These are phyloP conservation scores for Hydrotaea diabolus DNA, from an alignment of 2,888 invertebrate genomes.

Conservation along the genomic window DNA sequence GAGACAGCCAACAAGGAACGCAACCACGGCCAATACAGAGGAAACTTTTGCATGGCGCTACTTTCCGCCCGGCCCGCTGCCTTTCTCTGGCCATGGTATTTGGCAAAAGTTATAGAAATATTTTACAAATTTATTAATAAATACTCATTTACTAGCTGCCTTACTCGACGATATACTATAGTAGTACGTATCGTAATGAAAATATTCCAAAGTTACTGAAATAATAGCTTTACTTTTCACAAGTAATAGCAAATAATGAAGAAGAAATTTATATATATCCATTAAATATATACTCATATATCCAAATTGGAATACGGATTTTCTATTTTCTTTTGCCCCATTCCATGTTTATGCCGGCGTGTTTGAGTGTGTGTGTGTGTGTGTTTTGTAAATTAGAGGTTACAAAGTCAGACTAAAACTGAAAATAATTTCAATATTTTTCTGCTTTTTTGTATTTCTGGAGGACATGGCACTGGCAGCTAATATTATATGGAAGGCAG, in stretches of 20 bases:
- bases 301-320: not conserved
- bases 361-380: not conserved
- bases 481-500: not conserved
- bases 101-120: not conserved
- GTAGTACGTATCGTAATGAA: not conserved
- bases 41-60: not conserved
- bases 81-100: not conserved
- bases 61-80: no score
- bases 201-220: not conserved
- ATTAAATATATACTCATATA: no score
- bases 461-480: not conserved
- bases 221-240: not conserved
- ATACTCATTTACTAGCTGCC: not conserved
- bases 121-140: conserved; percentile 23
- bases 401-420: not conserved
- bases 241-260: not conserved
- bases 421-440: conserved; percentile 12
- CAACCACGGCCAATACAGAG: no score
- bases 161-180: not conserved
- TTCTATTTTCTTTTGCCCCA: not conserved
- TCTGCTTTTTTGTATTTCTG: not conserved
- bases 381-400: not conserved
- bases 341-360: not conserved
- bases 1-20: not conserved
- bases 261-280: not conserved